Base-by-base conservation (phyloP, 2,113 vertebrate genomes). In the Spea bombifrons region DNA sequence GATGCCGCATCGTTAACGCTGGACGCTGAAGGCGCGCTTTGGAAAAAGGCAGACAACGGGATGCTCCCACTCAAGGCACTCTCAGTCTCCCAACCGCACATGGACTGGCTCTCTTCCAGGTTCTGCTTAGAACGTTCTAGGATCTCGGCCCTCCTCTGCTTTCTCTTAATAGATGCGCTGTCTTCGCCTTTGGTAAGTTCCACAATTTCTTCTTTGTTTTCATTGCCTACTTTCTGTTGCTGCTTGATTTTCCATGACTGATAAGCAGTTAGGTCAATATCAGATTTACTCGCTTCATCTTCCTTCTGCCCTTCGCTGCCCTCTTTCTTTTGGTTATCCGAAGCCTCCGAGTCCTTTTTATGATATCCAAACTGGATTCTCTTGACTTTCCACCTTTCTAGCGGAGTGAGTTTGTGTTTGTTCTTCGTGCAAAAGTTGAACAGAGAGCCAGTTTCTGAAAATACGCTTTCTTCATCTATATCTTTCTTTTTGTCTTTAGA, bases 321-420 rank as follows among this genome's bases (percentile, higher is more conserved):
- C 0, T 86, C 90, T 4, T 76, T 87, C 53, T 82, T 86, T 66
- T 85, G 76, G 57, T 73, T 61, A 49, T 84, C 85, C 69, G 86
- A 88, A 0, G 83, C 75, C 16, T 92, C 93, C 0, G 85, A 82
- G 5, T 93, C 94, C 80, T 93, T 96, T 84, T 94, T 97, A 85
- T 98, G 97, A 91, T 95, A 99, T 3, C 97, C 97, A 67, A 96
- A 99, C 66, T 99, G 96, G 84, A 99, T 94, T 76, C 97, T 93
- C 83, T 99, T 99, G 75, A 99, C 44, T 59, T 93, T 94, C 97
- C 97, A 99, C 44, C 97, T 92, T 82, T 99, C 96, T 78, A 99
- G 81, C 30, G 96, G 89, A 0, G 94, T 94, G 86, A 99, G 86
- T 43, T 92, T 96, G 53, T 97, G 93, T 86, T 94, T 96, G 84